phyloP scores from a whole-genome alignment of 2,888 invertebrate species.

The Drosophila birchii region DNA sequence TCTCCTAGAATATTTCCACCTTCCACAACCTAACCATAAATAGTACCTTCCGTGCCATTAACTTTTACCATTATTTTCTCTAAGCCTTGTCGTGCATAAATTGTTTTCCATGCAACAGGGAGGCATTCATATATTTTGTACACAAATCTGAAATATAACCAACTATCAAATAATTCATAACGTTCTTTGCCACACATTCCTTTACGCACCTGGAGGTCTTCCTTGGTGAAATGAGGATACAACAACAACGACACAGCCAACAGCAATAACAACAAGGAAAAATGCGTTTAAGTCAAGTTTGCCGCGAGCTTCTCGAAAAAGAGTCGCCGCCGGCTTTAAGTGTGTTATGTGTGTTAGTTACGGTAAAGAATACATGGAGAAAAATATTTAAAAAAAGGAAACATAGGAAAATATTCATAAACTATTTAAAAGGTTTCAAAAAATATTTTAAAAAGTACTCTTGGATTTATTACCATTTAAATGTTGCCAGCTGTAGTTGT shows the following conservation, averaged over 20 bases:
- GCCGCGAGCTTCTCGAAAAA: conserved; percentile 62
- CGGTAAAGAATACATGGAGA: background rate
- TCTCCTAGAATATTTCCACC: background rate
- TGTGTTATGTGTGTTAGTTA: conserved; percentile 27
- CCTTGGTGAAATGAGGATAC: conserved; percentile 49
- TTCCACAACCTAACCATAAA: conserved; percentile 1
- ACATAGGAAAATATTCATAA: background rate
- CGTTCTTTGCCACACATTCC: conserved; percentile 41
- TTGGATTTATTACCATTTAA: background rate
- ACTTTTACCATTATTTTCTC: conserved; percentile 33
- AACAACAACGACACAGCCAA: conserved; percentile 34
- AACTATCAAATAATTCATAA: conserved; percentile 71
- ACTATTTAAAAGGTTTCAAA: background rate
- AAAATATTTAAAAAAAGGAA: background rate
- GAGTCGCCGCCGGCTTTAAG: conserved; percentile 49
- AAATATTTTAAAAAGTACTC: too few relatives aligned
- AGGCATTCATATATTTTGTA: conserved; percentile 22
- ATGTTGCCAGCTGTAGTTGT: too few relatives aligned
- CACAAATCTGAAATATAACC: conserved; percentile 38
- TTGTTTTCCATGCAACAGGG: conserved; percentile 12
- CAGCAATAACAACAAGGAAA: conserved; percentile 46
- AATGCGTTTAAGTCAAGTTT: conserved; percentile 78
- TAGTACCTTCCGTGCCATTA: conserved; percentile 22
- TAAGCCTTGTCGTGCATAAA: conserved; percentile 36
- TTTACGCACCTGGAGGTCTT: conserved; percentile 22